Evolutionary conservation across 37 sponge, comb jelly and placozoan species (phyloP).

Genomic region (Aplysina aerophoba): DNA sequence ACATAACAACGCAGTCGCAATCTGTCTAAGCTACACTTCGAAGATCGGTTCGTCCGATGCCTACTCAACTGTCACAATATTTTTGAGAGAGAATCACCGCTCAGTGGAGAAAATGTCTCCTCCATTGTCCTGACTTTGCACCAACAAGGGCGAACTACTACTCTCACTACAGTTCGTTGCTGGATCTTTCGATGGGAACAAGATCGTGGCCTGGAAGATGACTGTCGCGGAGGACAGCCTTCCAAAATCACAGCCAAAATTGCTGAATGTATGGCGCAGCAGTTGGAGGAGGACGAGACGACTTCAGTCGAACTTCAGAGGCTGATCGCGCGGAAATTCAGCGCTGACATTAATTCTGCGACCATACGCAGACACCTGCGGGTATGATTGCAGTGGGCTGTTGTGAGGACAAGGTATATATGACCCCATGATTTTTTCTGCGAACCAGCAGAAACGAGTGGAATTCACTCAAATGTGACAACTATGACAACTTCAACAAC

Average conservation of each 20-base stretch:
- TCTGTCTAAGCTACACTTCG: background rate
- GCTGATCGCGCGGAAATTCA: slow-evolving; percentile 8
- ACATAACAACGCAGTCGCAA: background rate
- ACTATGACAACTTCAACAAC: slow-evolving; percentile 3
- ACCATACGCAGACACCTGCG: slow-evolving; percentile 6
- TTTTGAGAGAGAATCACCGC: background rate
- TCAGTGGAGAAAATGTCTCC: slow-evolving; percentile 6
- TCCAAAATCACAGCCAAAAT: background rate
- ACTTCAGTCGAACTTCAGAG: slow-evolving; percentile 4
- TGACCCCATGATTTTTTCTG: slow-evolving; percentile 5
- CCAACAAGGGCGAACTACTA: background rate
- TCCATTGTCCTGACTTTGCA: background rate
- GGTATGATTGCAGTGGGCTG: background rate
- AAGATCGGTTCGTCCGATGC: background rate
- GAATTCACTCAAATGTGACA: slow-evolving; percentile 18
- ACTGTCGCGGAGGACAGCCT: background rate
- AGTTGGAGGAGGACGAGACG: background rate
- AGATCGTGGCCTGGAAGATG: background rate
- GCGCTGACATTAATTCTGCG: background rate
- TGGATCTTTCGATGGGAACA: slow-evolving; percentile 1
- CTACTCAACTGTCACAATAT: background rate
- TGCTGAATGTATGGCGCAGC: slow-evolving; percentile 7
- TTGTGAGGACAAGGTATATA: background rate
- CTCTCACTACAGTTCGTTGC: background rate
- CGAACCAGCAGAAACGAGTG: slow-evolving; percentile 1